Percentiles rank a stretch among this genome's conserved stretches.
Conservation (phyloP, 2,888 invertebrate species). For the Poecilus cupreus region DNA sequence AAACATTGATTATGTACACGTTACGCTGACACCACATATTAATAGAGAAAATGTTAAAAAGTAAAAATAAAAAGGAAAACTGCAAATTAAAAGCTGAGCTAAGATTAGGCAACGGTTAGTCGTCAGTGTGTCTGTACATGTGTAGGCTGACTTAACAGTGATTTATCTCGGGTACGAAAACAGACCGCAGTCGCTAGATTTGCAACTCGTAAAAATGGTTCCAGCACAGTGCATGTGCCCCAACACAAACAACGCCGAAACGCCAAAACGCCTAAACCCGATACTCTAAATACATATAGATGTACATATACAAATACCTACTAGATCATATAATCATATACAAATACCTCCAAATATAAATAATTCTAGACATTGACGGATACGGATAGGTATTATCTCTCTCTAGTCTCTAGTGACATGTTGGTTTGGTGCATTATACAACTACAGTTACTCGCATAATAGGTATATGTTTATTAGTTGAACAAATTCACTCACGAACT, state of each 20-base stretch:
- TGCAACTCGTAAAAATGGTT: conserved; percentile 53
- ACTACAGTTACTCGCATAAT: conserved; percentile 39
- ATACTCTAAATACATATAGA: conserved; percentile 2
- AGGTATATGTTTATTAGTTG: conserved; percentile 56
- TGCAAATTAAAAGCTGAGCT: conserved; percentile 74
- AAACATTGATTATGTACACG: conserved; percentile 58
- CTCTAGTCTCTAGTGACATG: conserved; percentile 25
- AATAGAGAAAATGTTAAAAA: conserved; percentile 54
- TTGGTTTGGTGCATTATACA: conserved; percentile 41
- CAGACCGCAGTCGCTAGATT: conserved; percentile 26
- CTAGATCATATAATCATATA: neutral
- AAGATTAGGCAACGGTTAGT: conserved; percentile 73
- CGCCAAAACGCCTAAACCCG: neutral
- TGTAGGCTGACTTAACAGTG: conserved; percentile 70
- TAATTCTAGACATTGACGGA: neutral
- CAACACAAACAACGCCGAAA: conserved; percentile 10
- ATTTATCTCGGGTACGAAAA: conserved; percentile 53
- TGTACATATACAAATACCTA: conserved; percentile 48
- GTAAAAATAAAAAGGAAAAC: conserved; percentile 65
- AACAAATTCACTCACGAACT: conserved; percentile 59
- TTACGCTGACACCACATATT: conserved; percentile 58
- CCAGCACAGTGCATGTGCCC: conserved; percentile 56
- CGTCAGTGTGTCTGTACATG: conserved; percentile 72
- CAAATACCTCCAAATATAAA: conserved; percentile 18
- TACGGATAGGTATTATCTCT: conserved; percentile 42